phyloP scores from a whole-genome alignment of 1,140 invertebrate species.

The Anastrepha ludens region DNA sequence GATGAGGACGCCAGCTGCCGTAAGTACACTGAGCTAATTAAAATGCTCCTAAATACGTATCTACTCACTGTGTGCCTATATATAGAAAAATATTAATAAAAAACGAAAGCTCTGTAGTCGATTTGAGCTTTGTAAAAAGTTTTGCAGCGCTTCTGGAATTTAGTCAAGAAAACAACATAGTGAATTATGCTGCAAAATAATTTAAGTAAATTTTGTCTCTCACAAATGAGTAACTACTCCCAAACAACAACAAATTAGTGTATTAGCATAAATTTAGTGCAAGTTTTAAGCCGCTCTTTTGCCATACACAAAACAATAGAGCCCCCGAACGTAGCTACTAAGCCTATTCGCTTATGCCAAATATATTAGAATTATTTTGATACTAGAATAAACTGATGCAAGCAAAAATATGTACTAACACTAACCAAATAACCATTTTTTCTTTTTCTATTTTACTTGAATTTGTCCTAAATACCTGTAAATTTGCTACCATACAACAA shows the following conservation, averaged over 20 bases:
- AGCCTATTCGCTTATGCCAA: neutral
- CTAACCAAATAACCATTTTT: constrained; percentile 39
- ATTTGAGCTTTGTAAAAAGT: neutral
- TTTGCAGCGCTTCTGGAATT: neutral
- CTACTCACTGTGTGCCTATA: neutral
- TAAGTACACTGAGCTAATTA: constrained; percentile 70
- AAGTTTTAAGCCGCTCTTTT: constrained; percentile 2
- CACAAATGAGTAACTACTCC: constrained; percentile 18
- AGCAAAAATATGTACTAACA: neutral
- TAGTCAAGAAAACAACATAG: neutral
- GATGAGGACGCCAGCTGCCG: constrained; percentile 79
- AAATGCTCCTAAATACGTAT: neutral
- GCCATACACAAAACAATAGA: neutral
- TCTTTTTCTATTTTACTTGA: constrained; percentile 14
- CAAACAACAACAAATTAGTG: neutral
- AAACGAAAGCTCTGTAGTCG: constrained; percentile 20
- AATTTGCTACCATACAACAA: neutral
- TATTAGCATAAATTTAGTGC: constrained; percentile 6
- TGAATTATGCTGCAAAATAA: neutral
- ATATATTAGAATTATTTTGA: neutral
- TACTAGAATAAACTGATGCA: too few relatives aligned
- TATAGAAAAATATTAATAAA: neutral
- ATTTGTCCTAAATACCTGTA: constrained; percentile 30
- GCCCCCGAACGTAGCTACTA: neutral
- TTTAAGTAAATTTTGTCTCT: constrained; percentile 48